Evolutionary conservation across 2,797 vertebrate species (phyloP).

Genomic region (Gymnothorax reevesii): DNA sequence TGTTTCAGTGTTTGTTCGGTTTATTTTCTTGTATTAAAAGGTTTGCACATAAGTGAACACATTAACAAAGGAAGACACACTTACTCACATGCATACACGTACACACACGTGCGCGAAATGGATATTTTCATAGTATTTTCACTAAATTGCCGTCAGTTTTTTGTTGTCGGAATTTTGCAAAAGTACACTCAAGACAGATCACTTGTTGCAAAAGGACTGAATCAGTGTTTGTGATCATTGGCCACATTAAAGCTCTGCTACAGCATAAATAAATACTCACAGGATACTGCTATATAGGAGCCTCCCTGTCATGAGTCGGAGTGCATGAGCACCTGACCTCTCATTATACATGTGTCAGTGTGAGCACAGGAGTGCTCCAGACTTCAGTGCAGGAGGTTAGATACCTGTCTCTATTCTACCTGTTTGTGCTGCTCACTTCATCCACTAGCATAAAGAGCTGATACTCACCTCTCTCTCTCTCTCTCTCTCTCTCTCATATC

Average conservation of each 20-base stretch:
- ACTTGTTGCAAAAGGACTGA: not conserved
- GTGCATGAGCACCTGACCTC: not conserved
- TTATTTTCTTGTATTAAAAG: not conserved
- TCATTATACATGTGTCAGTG: not conserved
- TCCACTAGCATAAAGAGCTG: not conserved
- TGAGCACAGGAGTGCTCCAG: constrained; percentile 21
- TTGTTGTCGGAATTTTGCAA: not conserved
- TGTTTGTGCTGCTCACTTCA: not conserved
- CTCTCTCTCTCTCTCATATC: constrained; percentile 29
- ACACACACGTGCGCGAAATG: not conserved
- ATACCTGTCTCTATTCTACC: not conserved
- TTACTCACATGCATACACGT: not conserved
- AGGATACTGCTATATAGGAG: constrained; percentile 27
- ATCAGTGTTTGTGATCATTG: not conserved
- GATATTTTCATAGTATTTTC: not conserved
- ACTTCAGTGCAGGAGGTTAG: not conserved
- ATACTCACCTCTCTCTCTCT: not conserved
- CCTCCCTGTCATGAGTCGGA: constrained; percentile 36
- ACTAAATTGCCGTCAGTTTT: not conserved
- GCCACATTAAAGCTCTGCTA: not conserved
- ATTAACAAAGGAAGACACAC: not conserved
- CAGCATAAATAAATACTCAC: constrained; percentile 56
- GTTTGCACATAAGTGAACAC: not conserved
- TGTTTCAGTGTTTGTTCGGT: not conserved
- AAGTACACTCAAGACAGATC: not conserved